Evolutionary conservation across 2,888 invertebrate species (phyloP).

Genomic region (Pheosia tremula): DNA sequence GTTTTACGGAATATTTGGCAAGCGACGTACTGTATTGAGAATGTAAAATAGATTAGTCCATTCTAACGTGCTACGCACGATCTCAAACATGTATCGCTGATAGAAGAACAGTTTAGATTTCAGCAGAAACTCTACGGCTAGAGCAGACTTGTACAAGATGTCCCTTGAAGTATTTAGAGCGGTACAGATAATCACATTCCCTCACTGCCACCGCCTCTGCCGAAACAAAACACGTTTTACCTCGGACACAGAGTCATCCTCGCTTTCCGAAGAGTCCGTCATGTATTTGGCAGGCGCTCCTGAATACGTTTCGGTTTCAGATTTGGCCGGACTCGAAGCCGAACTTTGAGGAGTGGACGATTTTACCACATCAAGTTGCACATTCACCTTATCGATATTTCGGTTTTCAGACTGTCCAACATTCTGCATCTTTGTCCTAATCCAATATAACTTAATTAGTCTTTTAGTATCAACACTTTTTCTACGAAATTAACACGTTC

Average conservation of each 20-base stretch:
- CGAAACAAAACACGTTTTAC: slow-evolving; percentile 88
- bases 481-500: slow-evolving; percentile 82
- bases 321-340: slow-evolving; percentile 92
- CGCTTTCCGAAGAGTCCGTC: slow-evolving; percentile 97
- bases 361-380: slow-evolving; percentile 88
- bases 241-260: slow-evolving; percentile 98
- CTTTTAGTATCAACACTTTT: slow-evolving; percentile 83
- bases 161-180: slow-evolving; percentile 87
- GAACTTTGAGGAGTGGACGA: slow-evolving; percentile 93
- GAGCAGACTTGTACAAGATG: slow-evolving; percentile 85
- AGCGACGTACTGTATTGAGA: slow-evolving; percentile 77
- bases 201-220: slow-evolving; percentile 81
- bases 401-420: slow-evolving; percentile 94
- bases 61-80: slow-evolving; percentile 65
- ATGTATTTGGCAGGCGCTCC: slow-evolving; percentile 94
- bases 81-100: slow-evolving; percentile 51
- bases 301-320: slow-evolving; percentile 94
- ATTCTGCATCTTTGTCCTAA: slow-evolving; percentile 96
- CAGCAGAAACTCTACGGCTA: slow-evolving; percentile 68
- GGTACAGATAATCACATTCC: slow-evolving; percentile 84
- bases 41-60: slow-evolving; percentile 67
- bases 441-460: slow-evolving; percentile 83
- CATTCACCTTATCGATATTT: slow-evolving; percentile 92
- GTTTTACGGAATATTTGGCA: slow-evolving; percentile 85
- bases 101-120: slow-evolving; percentile 55